Percentiles rank a stretch among this genome's conserved stretches.
phyloP scores from a whole-genome alignment of 2,797 vertebrate species.

The Buphagus erythrorhynchus region DNA sequence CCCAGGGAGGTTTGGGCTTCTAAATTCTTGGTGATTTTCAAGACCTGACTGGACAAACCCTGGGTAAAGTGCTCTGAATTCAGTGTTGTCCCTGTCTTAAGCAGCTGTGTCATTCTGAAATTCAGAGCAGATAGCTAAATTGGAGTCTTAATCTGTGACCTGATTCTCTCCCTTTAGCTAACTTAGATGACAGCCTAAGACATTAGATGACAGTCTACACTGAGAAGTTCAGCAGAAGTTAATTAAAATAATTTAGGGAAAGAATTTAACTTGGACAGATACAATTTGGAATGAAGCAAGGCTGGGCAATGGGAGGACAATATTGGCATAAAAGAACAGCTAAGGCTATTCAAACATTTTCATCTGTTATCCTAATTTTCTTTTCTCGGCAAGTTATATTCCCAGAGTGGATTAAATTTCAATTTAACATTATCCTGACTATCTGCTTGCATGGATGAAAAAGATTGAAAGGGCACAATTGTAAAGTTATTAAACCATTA shows the following conservation, averaged over 20 bases:
- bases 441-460: not conserved
- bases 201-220: not conserved
- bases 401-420: not conserved
- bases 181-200: too few species aligned
- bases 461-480: not conserved
- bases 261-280: not conserved
- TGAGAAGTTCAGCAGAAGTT: not conserved
- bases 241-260: constrained; percentile 3
- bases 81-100: not conserved
- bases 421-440: not conserved
- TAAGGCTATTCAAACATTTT: constrained; percentile 19
- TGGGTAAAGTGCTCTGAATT: not conserved
- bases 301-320: not conserved
- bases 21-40: not conserved
- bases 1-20: not conserved
- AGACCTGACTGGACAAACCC: not conserved
- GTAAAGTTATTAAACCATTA: not conserved
- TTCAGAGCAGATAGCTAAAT: not conserved
- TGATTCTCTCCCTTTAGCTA: not conserved
- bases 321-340: not conserved
- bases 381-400: not conserved
- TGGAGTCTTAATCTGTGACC: not conserved
- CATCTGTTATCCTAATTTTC: not conserved
- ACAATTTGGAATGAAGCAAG: not conserved
- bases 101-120: not conserved